Percentiles rank a stretch among this genome's conserved stretches.
phyloP scores from a whole-genome alignment of 2,797 vertebrate genomes.

The Tamandua tetradactyla region DNA sequence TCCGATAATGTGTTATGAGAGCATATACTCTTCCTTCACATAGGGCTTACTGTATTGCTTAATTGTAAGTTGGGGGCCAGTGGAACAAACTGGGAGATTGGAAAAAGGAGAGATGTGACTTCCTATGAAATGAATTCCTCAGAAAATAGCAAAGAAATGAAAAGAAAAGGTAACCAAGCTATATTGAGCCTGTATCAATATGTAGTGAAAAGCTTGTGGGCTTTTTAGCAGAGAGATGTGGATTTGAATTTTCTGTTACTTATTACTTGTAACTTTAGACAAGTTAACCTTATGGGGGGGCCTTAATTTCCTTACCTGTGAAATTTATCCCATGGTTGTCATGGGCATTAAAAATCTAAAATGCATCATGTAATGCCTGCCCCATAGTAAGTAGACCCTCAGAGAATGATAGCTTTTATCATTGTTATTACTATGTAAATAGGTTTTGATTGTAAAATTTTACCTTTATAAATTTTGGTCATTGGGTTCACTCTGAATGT shows the following conservation, averaged over 20 bases:
- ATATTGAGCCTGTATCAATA: not conserved
- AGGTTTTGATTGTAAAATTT: slow-evolving; percentile 26
- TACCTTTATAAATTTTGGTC: slow-evolving; percentile 15
- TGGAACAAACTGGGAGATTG: slow-evolving; percentile 8
- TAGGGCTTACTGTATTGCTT: not conserved
- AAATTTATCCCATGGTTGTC: not conserved
- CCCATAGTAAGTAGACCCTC: not conserved
- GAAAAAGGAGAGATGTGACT: slow-evolving; percentile 15
- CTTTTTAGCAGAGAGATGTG: slow-evolving; percentile 8
- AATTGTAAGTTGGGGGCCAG: not conserved
- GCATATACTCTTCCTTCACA: not conserved
- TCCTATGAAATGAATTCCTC: not conserved
- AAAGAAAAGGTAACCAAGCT: not conserved
- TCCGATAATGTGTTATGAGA: not conserved
- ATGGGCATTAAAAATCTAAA: slow-evolving; percentile 46
- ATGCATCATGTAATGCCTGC: not conserved
- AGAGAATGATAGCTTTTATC: not conserved
- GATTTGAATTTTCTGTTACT: slow-evolving; percentile 38
- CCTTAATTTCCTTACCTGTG: not conserved
- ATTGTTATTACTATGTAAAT: not conserved
- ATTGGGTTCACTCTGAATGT: slow-evolving; percentile 3
- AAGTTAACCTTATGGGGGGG: not conserved
- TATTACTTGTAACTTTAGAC: not conserved
- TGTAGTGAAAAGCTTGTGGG: not conserved
- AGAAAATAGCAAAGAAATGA: slow-evolving; percentile 11